These are phyloP conservation scores for Arremon brunneinucha DNA, from an alignment of 2,797 vertebrate species.

Conservation along the genomic window DNA sequence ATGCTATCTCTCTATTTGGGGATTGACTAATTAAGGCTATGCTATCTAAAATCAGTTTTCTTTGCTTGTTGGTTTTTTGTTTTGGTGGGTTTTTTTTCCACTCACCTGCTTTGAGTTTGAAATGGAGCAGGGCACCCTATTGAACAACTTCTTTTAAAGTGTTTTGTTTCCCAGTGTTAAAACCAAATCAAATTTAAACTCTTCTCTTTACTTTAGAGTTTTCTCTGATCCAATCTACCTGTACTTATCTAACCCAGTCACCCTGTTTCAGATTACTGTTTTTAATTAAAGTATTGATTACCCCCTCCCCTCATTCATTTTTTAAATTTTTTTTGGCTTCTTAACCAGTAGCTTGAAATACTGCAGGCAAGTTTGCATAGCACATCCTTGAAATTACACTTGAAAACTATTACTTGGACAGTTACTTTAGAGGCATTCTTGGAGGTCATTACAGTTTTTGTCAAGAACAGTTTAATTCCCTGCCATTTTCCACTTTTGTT, in stretches of 20 bases:
- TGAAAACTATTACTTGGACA: conserved; percentile 40
- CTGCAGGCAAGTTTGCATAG: not conserved
- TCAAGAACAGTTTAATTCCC: conserved; percentile 62
- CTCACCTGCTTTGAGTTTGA: not conserved
- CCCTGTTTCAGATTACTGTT: not conserved
- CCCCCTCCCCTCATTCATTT: not conserved
- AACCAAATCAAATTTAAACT: not conserved
- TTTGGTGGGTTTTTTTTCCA: not conserved
- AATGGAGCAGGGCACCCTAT: not conserved
- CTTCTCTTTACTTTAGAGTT: not conserved
- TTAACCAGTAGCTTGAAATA: not conserved
- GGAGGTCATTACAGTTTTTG: conserved; percentile 63
- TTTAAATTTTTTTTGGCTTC: not conserved
- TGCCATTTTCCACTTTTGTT: conserved; percentile 62
- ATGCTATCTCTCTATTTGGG: conserved; percentile 25
- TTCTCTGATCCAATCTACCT: not conserved
- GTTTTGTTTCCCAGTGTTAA: not conserved
- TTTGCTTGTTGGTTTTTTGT: not conserved
- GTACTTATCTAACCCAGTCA: not conserved
- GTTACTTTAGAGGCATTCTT: conserved; percentile 33
- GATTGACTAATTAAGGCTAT: conserved; percentile 45
- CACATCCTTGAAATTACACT: conserved; percentile 31
- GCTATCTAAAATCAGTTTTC: conserved; percentile 28
- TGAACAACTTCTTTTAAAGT: not conserved
- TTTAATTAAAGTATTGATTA: conserved; percentile 14